Conservation (phyloP, 2,113 vertebrate genomes). For the Australoheros scitulus region DNA sequence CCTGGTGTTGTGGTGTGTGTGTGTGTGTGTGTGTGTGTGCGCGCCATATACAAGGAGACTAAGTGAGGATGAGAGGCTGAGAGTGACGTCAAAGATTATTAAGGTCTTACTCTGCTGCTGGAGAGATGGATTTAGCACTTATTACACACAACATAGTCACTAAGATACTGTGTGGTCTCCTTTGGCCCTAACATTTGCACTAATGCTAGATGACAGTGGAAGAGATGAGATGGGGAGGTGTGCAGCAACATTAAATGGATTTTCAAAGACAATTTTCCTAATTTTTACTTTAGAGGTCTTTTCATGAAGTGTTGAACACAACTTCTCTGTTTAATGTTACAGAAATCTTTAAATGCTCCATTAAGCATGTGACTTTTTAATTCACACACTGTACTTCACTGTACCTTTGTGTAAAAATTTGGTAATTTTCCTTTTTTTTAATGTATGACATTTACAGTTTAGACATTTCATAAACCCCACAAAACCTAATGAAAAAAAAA, state of each 20-base stretch:
- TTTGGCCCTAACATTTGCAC: background rate
- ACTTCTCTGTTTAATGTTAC: background rate
- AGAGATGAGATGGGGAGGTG: background rate
- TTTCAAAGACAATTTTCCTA: background rate
- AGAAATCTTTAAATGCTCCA: background rate
- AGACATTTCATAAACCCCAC: background rate
- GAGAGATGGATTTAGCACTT: constrained; percentile 31
- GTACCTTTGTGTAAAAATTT: background rate
- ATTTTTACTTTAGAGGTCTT: background rate
- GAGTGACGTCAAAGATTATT: constrained; percentile 39
- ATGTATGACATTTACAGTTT: background rate
- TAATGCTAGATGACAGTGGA: background rate
- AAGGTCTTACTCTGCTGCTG: constrained; percentile 14
- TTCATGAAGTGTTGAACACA: background rate
- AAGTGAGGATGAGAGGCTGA: constrained; percentile 31
- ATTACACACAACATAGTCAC: constrained; percentile 11
- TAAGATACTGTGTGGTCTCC: background rate
- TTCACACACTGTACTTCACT: background rate
- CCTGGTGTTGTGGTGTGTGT: background rate
- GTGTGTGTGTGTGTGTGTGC: background rate
- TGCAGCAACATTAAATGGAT: background rate
- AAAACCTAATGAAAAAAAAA: background rate
- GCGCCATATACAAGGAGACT: background rate
- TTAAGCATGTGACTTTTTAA: background rate
- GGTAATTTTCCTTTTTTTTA: background rate